A percentile compares a stretch with the other conserved stretches of the same genome.
Conservation (phyloP, 2,797 vertebrate genomes). For the Thunnus albacares region DNA sequence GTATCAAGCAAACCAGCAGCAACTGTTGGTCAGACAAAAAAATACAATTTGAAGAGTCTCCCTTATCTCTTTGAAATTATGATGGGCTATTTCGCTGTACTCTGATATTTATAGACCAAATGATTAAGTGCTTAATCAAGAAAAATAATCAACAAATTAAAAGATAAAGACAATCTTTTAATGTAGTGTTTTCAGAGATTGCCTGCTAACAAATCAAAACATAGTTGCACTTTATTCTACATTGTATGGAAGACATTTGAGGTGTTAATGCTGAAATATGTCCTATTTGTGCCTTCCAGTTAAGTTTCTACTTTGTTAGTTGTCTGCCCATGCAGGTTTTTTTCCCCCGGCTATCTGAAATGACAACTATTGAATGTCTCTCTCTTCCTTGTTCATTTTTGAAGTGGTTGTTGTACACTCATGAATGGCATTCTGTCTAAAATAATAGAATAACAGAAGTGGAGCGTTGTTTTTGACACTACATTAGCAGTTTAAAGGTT, state of each 20-base stretch:
- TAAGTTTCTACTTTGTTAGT: neutral
- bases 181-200: neutral
- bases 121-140: too few species aligned
- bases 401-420: neutral
- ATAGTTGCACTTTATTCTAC: neutral
- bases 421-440: neutral
- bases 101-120: too few species aligned
- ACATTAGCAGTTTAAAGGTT: neutral
- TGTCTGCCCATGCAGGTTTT: neutral
- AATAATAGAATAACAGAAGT: neutral
- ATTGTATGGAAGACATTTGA: neutral
- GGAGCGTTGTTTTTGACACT: neutral
- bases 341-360: neutral
- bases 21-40: neutral
- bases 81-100: too few species aligned
- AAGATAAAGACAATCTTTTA: too few species aligned
- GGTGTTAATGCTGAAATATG: neutral
- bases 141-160: too few species aligned
- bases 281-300: neutral
- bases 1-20: too few species aligned
- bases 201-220: neutral
- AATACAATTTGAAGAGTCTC: neutral
- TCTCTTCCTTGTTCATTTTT: neutral
- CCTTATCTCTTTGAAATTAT: neutral
- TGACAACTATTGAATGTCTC: neutral